Evolutionary conservation across 2,888 invertebrate genomes (phyloP), one percentile per base, ranked within the genome.

Genomic region (Acronicta aceris): DNA sequence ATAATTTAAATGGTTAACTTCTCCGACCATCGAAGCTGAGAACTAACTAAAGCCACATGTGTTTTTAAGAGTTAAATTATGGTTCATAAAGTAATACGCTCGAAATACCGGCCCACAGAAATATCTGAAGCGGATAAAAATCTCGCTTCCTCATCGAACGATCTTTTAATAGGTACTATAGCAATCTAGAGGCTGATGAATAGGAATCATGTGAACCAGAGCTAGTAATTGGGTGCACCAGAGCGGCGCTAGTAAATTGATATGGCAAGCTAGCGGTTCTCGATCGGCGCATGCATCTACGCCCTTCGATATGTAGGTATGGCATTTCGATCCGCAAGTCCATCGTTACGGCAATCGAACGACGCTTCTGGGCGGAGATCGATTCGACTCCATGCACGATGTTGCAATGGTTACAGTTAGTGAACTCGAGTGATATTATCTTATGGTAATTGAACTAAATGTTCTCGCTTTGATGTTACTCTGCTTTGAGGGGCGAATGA

Each of bases 211-310:
- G 90, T 91, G 90, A 90, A 91, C 86, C 85, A 87, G 87, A 88
- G 87, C 87, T 86, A 86, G 89, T 93, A 92, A 94, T 93, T 92
- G 92, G 90, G 90, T 89, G 91, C 91, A 92, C 83, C 89, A 85
- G 88, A 92, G 89, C 91, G 89, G 82, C 83, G 84, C 85, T 87
- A 82, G 92, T 93, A 93, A 78, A 93, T 93, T 94, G 92, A 94
- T 93, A 92, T 84, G 85, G 88, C 85, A 84, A 86, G 81, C 82
- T 93, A 94, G 93, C 94, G 93, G 93, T 92, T 89, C 85, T 88
- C 76, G 73, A 84, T 84, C 84, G 79, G 78, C 76, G 80, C 86
- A 85, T 88, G 85, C 86, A 85, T 84, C 83, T 84, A 88, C 89
- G 87, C 89, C 91, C 91, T 91, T 77, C 75, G 78, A 78, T 78